Percentiles rank a stretch among this genome's conserved stretches.
Conservation (phyloP, 2,888 invertebrate species). For the Tupiocoris notatus region DNA sequence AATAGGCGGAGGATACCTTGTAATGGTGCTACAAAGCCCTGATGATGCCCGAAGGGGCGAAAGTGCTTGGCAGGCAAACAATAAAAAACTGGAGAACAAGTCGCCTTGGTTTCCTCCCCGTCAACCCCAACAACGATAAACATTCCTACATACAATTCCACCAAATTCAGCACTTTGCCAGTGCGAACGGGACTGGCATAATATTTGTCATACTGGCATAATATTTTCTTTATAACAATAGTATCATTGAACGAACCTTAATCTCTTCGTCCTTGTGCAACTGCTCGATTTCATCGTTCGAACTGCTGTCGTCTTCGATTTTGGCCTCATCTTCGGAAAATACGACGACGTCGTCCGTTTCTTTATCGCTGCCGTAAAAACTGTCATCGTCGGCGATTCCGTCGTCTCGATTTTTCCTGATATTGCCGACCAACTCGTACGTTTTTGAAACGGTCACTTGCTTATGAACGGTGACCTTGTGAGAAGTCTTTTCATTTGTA, state of each 20-base stretch:
- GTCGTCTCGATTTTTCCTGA: conserved; percentile 43
- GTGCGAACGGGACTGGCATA: too few species aligned
- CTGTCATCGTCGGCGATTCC: conserved; percentile 57
- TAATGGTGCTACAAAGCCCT: too few species aligned
- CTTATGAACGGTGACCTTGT: conserved; percentile 51
- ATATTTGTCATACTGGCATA: too few species aligned
- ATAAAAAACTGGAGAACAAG: too few species aligned
- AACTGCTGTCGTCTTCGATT: conserved; percentile 56
- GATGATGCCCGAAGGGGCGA: too few species aligned
- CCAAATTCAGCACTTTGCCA: too few species aligned
- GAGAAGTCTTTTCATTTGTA: conserved; percentile 47
- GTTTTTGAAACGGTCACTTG: conserved; percentile 52
- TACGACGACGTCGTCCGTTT: conserved; percentile 61
- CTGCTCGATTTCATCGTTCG: conserved; percentile 53
- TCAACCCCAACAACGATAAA: too few species aligned
- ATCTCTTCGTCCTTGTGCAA: conserved; percentile 24
- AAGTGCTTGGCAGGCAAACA: too few species aligned
- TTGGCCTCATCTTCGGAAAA: conserved; percentile 63
- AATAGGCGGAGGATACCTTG: too few species aligned
- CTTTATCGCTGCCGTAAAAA: conserved; percentile 63
- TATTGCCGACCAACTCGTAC: conserved; percentile 51
- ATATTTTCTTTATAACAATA: too few species aligned
- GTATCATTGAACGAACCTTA: conserved; percentile 38
- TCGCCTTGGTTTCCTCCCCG: too few species aligned
- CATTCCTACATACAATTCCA: too few species aligned